phyloP scores from a whole-genome alignment of 2,113 vertebrate genomes.

The Phasianus colchicus region DNA sequence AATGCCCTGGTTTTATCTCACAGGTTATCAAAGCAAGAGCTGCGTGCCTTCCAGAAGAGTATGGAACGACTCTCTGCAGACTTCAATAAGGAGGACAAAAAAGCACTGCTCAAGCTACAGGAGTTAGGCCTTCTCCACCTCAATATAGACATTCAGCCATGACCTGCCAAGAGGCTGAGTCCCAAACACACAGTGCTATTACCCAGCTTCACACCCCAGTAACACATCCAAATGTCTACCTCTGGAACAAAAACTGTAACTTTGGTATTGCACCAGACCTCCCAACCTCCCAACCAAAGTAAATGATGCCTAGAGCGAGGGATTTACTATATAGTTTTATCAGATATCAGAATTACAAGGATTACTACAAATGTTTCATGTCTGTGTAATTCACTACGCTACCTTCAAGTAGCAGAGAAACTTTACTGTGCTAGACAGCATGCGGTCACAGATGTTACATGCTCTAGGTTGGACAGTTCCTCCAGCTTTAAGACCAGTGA shows the following conservation, averaged over 20 bases:
- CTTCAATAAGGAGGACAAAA: neutral
- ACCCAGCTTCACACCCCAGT: rapidly evolving
- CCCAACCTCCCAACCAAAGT: neutral
- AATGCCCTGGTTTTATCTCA: neutral
- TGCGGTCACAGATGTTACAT: constrained; percentile 1
- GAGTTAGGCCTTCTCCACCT: neutral
- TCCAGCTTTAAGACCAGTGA: neutral
- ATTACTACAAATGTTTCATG: neutral
- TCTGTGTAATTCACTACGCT: neutral
- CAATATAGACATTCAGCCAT: neutral
- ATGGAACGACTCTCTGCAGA: neutral
- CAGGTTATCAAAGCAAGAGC: neutral
- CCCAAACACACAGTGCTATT: neutral
- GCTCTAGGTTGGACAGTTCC: neutral
- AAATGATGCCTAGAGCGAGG: neutral
- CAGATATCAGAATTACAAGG: neutral
- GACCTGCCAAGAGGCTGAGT: neutral
- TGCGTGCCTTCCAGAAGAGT: neutral
- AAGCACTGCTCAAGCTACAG: neutral
- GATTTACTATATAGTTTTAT: neutral
- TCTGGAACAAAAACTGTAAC: neutral
- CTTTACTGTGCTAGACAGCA: neutral
- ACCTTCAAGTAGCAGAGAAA: neutral
- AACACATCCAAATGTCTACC: neutral
- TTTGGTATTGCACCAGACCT: neutral